These are phyloP conservation scores for Cheilosia grossa DNA, from an alignment of 2,888 invertebrate species.

Conservation along the genomic window DNA sequence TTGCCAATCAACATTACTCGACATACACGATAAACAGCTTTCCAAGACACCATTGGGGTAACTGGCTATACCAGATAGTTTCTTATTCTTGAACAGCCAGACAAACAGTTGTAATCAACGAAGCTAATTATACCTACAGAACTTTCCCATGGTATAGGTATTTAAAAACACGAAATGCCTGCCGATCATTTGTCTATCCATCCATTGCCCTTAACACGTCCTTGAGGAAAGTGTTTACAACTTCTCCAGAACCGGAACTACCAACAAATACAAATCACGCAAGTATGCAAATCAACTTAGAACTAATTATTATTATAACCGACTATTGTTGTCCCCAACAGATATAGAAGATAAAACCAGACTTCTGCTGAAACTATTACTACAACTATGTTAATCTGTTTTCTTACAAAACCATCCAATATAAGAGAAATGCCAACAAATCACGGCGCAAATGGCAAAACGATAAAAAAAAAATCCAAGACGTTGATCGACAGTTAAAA, in stretches of 20 bases:
- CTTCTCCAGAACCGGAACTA: slow-evolving; percentile 36
- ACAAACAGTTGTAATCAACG: too few species aligned
- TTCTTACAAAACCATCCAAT: slow-evolving; percentile 35
- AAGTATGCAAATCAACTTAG: slow-evolving; percentile 45
- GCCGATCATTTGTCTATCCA: too few species aligned
- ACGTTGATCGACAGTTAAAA: slow-evolving; percentile 53
- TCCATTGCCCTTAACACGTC: too few species aligned
- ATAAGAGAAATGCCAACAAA: slow-evolving; percentile 42
- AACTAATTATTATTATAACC: not conserved
- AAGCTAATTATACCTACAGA: too few species aligned
- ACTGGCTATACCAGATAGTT: too few species aligned
- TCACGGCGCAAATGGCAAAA: slow-evolving; percentile 43
- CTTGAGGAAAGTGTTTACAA: too few species aligned
- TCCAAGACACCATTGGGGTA: too few species aligned
- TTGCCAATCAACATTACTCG: too few species aligned
- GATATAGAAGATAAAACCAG: not conserved
- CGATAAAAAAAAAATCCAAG: slow-evolving; percentile 45
- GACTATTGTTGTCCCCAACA: not conserved
- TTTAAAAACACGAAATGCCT: too few species aligned
- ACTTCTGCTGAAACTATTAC: not conserved
- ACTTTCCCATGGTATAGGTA: too few species aligned
- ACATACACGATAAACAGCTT: too few species aligned
- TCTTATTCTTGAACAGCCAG: too few species aligned
- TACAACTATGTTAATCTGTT: slow-evolving; percentile 5
- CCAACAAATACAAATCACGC: not conserved